phyloP scores from a whole-genome alignment of 1,140 invertebrate genomes.

The Drosophila sechellia region DNA sequence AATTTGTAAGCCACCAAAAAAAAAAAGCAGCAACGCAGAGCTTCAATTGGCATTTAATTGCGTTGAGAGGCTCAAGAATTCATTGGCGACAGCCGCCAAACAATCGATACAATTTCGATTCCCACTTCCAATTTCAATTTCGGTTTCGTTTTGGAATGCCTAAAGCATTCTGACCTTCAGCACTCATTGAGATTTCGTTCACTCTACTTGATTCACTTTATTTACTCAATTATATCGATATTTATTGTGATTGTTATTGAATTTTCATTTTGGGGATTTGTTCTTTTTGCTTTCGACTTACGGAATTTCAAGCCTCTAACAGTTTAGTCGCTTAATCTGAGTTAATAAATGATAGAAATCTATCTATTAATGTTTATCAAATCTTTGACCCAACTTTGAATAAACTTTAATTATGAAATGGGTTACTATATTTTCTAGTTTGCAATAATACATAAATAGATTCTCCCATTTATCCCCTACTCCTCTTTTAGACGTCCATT shows the following conservation, averaged over 20 bases:
- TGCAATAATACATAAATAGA: too few species aligned
- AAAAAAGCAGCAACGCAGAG: slow-evolving; percentile 45
- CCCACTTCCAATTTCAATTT: slow-evolving; percentile 55
- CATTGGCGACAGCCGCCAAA: slow-evolving; percentile 66
- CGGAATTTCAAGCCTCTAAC: slow-evolving; percentile 8
- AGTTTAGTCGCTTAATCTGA: slow-evolving; percentile 68
- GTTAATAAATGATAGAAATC: slow-evolving; percentile 32
- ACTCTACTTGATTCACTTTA: slow-evolving; percentile 28
- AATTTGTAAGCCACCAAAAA: slow-evolving; percentile 42
- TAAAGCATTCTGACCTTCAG: slow-evolving; percentile 80
- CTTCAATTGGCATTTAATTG: slow-evolving; percentile 81
- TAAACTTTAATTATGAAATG: neutral
- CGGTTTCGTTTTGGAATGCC: slow-evolving; percentile 64
- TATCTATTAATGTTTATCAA: neutral
- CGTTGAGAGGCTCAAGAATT: slow-evolving; percentile 63
- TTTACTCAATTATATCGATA: slow-evolving; percentile 56
- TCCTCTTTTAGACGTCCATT: neutral
- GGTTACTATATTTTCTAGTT: too few species aligned
- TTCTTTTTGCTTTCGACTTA: slow-evolving; percentile 9
- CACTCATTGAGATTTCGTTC: slow-evolving; percentile 74
- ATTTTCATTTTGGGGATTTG: slow-evolving; percentile 52
- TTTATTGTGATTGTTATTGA: slow-evolving; percentile 74
- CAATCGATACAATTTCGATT: slow-evolving; percentile 75
- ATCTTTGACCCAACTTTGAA: neutral
- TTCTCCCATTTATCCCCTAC: neutral